phyloP scores from a whole-genome alignment of 2,113 vertebrate genomes.

The Colius striatus region DNA sequence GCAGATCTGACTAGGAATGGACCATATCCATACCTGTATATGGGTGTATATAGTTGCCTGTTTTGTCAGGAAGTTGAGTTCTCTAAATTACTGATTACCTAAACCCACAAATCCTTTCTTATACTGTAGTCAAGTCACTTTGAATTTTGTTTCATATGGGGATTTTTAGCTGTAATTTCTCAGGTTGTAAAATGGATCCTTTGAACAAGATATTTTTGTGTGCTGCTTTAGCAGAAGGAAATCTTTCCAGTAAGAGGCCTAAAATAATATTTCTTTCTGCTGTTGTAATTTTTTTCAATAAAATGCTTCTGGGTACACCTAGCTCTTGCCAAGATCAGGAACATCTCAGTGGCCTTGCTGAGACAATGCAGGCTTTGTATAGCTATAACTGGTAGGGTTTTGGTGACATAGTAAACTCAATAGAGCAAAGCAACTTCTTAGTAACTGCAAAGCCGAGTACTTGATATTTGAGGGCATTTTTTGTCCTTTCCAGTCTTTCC shows the following conservation, averaged over 20 bases:
- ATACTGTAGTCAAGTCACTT: not conserved
- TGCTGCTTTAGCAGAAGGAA: not conserved
- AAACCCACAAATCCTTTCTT: not conserved
- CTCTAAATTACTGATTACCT: not conserved
- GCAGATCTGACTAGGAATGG: not conserved
- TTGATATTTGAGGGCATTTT: constrained; percentile 5
- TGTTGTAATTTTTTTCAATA: constrained; percentile 59
- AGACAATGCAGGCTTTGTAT: constrained; percentile 87
- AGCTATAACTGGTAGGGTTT: constrained; percentile 64
- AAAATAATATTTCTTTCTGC: constrained; percentile 71
- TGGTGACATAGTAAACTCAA: constrained; percentile 74
- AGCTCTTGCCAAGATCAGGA: constrained; percentile 76
- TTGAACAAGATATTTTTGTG: not conserved
- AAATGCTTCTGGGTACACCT: constrained; percentile 71
- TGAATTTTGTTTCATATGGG: not conserved
- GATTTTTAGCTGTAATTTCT: not conserved
- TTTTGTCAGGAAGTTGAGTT: not conserved
- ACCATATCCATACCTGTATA: not conserved
- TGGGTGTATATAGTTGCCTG: not conserved
- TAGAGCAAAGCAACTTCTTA: constrained; percentile 57
- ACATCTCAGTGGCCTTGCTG: constrained; percentile 73
- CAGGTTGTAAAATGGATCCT: not conserved
- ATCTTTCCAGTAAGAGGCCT: constrained; percentile 20
- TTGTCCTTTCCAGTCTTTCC: not conserved
- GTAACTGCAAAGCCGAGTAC: constrained; percentile 45